Conservation (phyloP, 2,113 vertebrate genomes). For the Mirounga angustirostris region DNA sequence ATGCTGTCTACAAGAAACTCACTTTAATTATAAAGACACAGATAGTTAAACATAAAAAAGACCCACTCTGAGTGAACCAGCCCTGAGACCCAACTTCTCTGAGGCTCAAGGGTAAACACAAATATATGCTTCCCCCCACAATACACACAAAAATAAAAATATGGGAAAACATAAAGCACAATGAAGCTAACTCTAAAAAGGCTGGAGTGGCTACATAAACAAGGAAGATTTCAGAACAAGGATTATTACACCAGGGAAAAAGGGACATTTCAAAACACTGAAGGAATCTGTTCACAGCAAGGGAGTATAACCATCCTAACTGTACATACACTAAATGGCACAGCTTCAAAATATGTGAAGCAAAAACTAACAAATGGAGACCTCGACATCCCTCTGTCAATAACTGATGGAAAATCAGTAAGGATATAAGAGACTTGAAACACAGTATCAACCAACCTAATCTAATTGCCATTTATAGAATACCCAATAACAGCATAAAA, state of each 20-base stretch:
- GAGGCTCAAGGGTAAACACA: not conserved
- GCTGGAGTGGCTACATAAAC: not conserved
- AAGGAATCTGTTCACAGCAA: not conserved
- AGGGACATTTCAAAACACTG: not conserved
- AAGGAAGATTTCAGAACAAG: not conserved
- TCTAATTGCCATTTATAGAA: not conserved
- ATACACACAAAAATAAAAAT: not conserved
- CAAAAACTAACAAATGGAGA: not conserved
- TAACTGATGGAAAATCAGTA: not conserved
- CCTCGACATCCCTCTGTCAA: not conserved
- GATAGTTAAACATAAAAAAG: not conserved
- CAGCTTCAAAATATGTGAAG: not conserved
- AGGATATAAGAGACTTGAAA: not conserved
- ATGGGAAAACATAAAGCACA: not conserved
- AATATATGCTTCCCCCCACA: not conserved
- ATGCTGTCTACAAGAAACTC: not conserved
- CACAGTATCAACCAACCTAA: not conserved
- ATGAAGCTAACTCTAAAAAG: slow-evolving; percentile 23
- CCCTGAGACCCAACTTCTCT: not conserved
- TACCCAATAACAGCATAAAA: not conserved
- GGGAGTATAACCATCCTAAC: not conserved
- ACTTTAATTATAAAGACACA: not conserved
- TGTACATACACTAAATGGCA: not conserved
- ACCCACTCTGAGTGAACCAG: too few species aligned
- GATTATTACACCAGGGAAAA: not conserved